Evolutionary conservation across 2,113 vertebrate genomes (phyloP).

Genomic region (Candoia aspera): DNA sequence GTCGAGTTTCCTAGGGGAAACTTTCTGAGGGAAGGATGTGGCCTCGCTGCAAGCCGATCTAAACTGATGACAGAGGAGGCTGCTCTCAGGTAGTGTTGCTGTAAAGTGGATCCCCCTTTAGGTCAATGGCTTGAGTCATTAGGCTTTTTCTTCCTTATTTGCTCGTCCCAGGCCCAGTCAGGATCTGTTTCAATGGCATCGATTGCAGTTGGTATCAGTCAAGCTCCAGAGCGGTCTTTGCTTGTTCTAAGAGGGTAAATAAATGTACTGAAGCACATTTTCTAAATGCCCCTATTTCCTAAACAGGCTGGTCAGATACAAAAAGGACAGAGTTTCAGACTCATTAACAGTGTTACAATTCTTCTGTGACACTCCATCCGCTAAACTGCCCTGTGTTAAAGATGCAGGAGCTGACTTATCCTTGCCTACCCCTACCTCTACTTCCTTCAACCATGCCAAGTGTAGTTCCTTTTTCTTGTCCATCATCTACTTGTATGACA

Average conservation of each 20-base stretch:
- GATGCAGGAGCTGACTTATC: neutral
- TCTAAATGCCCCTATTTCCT: neutral
- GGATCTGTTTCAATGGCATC: neutral
- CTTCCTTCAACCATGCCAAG: neutral
- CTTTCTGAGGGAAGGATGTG: accelerated
- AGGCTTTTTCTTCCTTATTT: neutral
- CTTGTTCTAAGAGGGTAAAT: neutral
- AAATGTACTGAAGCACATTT: neutral
- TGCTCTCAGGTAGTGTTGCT: neutral
- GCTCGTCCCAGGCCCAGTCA: neutral
- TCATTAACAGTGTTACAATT: neutral
- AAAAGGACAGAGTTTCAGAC: neutral
- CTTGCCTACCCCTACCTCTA: neutral
- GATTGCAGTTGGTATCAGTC: neutral
- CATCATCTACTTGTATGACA: neutral
- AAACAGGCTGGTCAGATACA: neutral
- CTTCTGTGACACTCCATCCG: neutral
- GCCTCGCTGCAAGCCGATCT: neutral
- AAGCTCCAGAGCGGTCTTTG: neutral
- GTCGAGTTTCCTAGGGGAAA: neutral
- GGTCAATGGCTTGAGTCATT: neutral
- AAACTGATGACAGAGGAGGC: accelerated
- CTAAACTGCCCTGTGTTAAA: neutral
- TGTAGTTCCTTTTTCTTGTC: neutral
- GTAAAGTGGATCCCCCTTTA: neutral